Evolutionary conservation across 2,797 vertebrate genomes (phyloP), one percentile per base, ranked within the genome.

Genomic region (Leptoclinus maculatus): DNA sequence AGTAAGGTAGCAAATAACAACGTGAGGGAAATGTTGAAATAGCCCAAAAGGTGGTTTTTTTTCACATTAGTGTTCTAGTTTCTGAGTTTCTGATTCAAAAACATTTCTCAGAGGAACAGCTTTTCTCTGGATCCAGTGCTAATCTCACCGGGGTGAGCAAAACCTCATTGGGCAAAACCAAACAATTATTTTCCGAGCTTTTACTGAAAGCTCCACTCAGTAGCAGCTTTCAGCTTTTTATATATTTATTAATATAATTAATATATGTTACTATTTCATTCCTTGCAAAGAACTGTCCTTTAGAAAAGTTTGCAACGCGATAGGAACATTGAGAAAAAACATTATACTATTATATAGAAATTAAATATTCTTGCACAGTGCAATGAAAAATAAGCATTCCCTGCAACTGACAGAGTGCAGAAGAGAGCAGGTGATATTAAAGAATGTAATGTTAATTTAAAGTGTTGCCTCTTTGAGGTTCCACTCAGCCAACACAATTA

Each of bases 41-140:
- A 66, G 21, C 4, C 32, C 39, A 43, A 62, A 29, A 21, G 57
- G 34, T 43, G 13, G 13, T 71, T 65, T 79, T 56, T 51, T 25
- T 66, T 41, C 38, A 69, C 53, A 67, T 41, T 17, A 43, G 23
- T 66, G 16, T 39, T 78, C 21, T 25, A 62, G n/a, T 62, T 63
- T 17, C 38, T 53, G n/a, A 23, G 3, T 68, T 36, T 34, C 32
- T 34, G 32, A 34, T 34, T 29, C n/a, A 38, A 54, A 65, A 47
- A 17, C 36, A 49, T 72, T 59, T 74, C 67, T 54, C 67, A 57
- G 17, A 58, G 58, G 49, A 43, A 76, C 13, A 54, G 21, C 41
- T 66, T 74, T 57, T n/a, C 36, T 74, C 25, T 49, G 14, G 51
- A n/a, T 43, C 23, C 49, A 53, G 10, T n/a, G 58, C 10, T 67